Conservation (phyloP, 2,888 invertebrate genomes). For the Amiota minor region DNA sequence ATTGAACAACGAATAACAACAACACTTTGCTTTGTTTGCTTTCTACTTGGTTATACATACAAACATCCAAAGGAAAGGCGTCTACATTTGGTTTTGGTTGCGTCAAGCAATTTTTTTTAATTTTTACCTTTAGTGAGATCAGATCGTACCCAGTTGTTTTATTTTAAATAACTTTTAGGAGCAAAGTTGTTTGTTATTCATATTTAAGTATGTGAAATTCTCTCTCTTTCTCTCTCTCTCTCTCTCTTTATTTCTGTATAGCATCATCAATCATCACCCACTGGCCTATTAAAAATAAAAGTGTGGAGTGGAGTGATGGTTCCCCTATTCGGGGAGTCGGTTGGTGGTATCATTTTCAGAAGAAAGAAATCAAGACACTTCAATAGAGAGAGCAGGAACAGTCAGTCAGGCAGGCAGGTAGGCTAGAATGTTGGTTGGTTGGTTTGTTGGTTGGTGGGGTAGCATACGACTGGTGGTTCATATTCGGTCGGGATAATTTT, state of each 20-base stretch:
- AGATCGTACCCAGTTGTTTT: conserved; percentile 72
- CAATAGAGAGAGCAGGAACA: conserved; percentile 54
- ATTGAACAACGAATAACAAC: conserved; percentile 9
- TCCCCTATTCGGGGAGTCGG: neutral
- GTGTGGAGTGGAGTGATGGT: no score
- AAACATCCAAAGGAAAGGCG: neutral
- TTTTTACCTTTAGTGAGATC: conserved; percentile 69
- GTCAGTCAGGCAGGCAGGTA: conserved; percentile 53
- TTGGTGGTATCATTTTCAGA: conserved; percentile 27
- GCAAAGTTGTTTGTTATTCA: no score
- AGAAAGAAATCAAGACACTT: no score
- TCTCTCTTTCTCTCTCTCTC: conserved; percentile 39
- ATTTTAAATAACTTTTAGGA: neutral
- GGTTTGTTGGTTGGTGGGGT: conserved; percentile 40
- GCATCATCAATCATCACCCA: no score
- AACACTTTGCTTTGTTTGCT: neutral
- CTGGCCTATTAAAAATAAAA: no score
- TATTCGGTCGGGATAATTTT: conserved; percentile 33
- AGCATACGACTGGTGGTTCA: conserved; percentile 38
- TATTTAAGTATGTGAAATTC: conserved; percentile 26
- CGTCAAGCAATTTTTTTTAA: conserved; percentile 49
- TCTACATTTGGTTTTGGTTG: neutral
- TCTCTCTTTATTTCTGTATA: conserved; percentile 29
- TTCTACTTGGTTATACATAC: conserved; percentile 8
- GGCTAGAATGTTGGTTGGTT: conserved; percentile 47